A percentile compares a stretch with the other conserved stretches of the same genome.
These are phyloP conservation scores for Amphibalanus amphitrite DNA, from an alignment of 1,140 invertebrate species.

Conservation along the genomic window DNA sequence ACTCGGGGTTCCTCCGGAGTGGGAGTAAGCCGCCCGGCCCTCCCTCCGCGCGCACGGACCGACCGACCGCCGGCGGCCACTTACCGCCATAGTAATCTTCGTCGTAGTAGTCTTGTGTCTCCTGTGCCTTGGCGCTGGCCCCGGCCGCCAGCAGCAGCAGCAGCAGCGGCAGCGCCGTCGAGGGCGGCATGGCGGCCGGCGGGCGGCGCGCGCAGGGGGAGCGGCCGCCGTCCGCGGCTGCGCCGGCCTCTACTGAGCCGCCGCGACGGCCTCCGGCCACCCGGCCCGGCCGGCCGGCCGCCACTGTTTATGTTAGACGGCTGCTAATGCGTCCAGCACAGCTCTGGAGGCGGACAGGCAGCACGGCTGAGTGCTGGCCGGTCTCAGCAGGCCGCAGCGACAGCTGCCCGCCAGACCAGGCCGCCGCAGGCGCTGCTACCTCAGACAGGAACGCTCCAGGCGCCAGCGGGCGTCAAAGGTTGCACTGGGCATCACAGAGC, in stretches of 20 bases:
- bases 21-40: too few species aligned
- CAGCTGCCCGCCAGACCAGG: too few species aligned
- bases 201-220: constrained; percentile 12
- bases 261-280: background rate
- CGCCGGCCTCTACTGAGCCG: constrained; percentile 4
- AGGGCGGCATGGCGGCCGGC: constrained; percentile 9
- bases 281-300: background rate
- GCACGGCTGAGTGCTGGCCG: too few species aligned
- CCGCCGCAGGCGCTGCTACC: too few species aligned
- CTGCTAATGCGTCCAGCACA: background rate
- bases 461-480: too few species aligned
- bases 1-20: too few species aligned
- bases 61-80: background rate
- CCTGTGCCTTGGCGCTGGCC: constrained; percentile 10
- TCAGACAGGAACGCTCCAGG: too few species aligned
- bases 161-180: constrained; percentile 11
- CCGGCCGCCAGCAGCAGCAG: constrained; percentile 9
- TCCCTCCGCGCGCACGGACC: too few species aligned
- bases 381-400: too few species aligned
- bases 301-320: background rate
- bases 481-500: too few species aligned
- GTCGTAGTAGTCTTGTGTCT: constrained; percentile 10
- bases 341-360: too few species aligned
- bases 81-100: constrained; percentile 14
- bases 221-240: constrained; percentile 9